A percentile compares a stretch with the other conserved stretches of the same genome.
Conservation (phyloP, 2,113 vertebrate genomes). For the Dendrocopos noguchii region DNA sequence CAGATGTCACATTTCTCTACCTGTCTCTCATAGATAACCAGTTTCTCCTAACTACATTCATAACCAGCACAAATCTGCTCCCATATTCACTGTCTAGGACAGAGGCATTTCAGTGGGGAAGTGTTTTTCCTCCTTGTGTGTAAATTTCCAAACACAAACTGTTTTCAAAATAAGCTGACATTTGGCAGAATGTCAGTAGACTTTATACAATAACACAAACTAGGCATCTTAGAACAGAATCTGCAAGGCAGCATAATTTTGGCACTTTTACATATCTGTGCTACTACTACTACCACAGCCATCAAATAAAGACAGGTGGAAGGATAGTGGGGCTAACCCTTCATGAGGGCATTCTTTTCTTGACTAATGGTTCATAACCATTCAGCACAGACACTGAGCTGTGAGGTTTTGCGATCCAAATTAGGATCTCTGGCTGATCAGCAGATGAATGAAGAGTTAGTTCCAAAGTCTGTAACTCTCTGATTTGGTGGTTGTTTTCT, state of each 20-base stretch:
- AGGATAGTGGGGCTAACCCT: not conserved
- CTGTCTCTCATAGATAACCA: not conserved
- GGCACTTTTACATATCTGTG: constrained; percentile 21
- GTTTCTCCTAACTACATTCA: not conserved
- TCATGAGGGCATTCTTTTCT: not conserved
- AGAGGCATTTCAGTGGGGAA: not conserved
- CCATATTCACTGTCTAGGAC: not conserved
- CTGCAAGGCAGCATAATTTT: constrained; percentile 48
- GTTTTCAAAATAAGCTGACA: constrained; percentile 8
- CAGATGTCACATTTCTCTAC: not conserved
- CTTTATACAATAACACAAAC: constrained; percentile 39
- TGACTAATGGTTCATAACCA: not conserved
- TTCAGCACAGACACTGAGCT: not conserved
- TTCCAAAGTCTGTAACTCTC: constrained; percentile 14
- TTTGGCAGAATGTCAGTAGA: constrained; percentile 54
- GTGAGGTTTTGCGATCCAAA: not conserved
- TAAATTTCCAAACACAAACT: not conserved
- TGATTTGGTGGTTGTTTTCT: constrained; percentile 14
- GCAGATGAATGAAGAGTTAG: constrained; percentile 40
- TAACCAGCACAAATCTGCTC: not conserved
- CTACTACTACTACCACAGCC: not conserved
- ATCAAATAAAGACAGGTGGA: constrained; percentile 51
- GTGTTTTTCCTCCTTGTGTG: rapidly evolving
- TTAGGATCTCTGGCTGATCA: not conserved
- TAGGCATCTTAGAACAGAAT: constrained; percentile 59